A percentile compares a stretch with the other conserved stretches of the same genome.
Conservation (phyloP, 2,888 invertebrate species). For the Agriopis leucophaearia region DNA sequence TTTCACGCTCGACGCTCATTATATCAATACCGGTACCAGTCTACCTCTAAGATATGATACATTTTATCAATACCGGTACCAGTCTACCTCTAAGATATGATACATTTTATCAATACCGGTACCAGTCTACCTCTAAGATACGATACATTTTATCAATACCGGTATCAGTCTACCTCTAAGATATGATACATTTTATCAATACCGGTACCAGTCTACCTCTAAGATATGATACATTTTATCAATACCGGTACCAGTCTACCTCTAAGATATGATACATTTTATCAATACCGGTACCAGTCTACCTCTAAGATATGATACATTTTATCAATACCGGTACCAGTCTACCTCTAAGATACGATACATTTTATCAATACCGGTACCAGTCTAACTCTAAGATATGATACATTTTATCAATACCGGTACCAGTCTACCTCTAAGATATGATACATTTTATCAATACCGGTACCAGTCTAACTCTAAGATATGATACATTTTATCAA, state of each 20-base stretch:
- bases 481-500: background rate
- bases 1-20: background rate
- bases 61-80: background rate
- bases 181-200: background rate
- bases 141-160: background rate
- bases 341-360: background rate
- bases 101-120: background rate
- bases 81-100: background rate
- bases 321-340: background rate
- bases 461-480: background rate
- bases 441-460: background rate
- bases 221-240: background rate
- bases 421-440: background rate
- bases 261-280: background rate
- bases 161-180: background rate
- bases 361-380: background rate
- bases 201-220: background rate
- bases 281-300: background rate
- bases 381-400: background rate
- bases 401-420: background rate
- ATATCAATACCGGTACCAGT: constrained; percentile 26
- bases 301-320: background rate
- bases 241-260: background rate
- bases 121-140: background rate
- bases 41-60: background rate